Base-by-base conservation (phyloP, 92 coral and sea anemone genomes). In the Epizoanthus stellaris region DNA sequence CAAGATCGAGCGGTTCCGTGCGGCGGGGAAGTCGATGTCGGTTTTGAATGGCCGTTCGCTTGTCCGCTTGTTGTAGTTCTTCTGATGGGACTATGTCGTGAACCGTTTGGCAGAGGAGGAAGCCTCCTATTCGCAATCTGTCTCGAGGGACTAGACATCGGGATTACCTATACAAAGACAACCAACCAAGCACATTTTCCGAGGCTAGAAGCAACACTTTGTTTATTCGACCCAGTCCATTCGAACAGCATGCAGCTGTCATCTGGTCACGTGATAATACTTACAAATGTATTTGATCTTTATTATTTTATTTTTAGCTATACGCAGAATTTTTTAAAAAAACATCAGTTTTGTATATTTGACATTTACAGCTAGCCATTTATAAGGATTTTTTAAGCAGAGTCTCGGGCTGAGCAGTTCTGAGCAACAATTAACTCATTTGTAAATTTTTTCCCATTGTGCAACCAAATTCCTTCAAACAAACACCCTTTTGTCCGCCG, bases 61-160 rank as follows among this genome's bases (percentile, higher is more conserved):
- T 70, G 76, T 23, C 87, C 90, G 23, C 87, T 70, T 39, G 90
- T 62, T 17, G 70, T 77, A n/a, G 83, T 61, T 19, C 84, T 60
- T 57, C 75, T 59, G 20, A 67, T 86, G 0, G 95, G 95, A 54
- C 95, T 92, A 16, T 91, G 90, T 5, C 95, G 89, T 36, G 98
- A 85, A 64, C 92, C 84, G 67, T 91, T 94, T 13, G 99, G 99
- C 42, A 96, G 74, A 21, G 99, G 99, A 2, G 99, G 99, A 9
- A 96, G 89, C 10, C 98, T 92, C 69, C 99, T 94, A 36, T 89
- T 89, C 0, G 96, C 88, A n/a, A 96, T 92, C 87, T 96, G 99
- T 17, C 99, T 93, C 39, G 99, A 94, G 76, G 99, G 99, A 76
- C 98, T 96, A 60, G 99, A 96, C 98, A 96, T 96, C 85, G 67